A percentile compares a stretch with the other conserved stretches of the same genome.
These are phyloP conservation scores for Netelia melanura DNA, from an alignment of 2,888 invertebrate genomes.

Conservation along the genomic window DNA sequence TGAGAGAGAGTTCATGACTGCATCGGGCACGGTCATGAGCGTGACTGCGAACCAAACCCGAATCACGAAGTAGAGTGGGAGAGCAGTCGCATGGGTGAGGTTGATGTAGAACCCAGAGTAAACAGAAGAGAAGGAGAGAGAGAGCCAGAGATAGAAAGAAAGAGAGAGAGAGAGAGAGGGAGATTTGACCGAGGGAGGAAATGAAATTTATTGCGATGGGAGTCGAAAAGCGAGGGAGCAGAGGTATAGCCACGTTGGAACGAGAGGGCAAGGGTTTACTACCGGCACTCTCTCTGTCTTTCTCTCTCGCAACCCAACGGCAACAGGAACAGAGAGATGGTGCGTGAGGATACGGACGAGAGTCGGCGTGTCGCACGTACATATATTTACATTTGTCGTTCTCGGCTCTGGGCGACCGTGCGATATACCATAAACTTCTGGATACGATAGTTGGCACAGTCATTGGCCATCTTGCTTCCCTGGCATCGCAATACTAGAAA, in stretches of 20 bases:
- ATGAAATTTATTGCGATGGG: slow-evolving; percentile 65
- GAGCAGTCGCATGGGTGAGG: slow-evolving; percentile 35
- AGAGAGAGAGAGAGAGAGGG: neutral
- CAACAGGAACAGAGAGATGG: slow-evolving; percentile 48
- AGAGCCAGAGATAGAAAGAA: slow-evolving; percentile 27
- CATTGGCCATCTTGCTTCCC: neutral
- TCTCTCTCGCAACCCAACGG: slow-evolving; percentile 27
- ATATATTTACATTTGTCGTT: slow-evolving; percentile 64
- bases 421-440: slow-evolving; percentile 10
- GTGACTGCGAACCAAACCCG: slow-evolving; percentile 41
- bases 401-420: slow-evolving; percentile 26
- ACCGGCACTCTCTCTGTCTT: neutral
- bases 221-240: slow-evolving; percentile 54
- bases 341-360: slow-evolving; percentile 55
- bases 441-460: neutral
- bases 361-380: slow-evolving; percentile 53
- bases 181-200: slow-evolving; percentile 49
- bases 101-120: slow-evolving; percentile 50
- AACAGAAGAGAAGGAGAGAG: slow-evolving; percentile 23
- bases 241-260: slow-evolving; percentile 21
- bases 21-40: slow-evolving; percentile 9
- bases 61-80: slow-evolving; percentile 20
- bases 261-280: slow-evolving; percentile 35
- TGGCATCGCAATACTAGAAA: neutral
- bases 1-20: neutral